phyloP scores from a whole-genome alignment of 2,113 vertebrate species.

The Struthio camelus region DNA sequence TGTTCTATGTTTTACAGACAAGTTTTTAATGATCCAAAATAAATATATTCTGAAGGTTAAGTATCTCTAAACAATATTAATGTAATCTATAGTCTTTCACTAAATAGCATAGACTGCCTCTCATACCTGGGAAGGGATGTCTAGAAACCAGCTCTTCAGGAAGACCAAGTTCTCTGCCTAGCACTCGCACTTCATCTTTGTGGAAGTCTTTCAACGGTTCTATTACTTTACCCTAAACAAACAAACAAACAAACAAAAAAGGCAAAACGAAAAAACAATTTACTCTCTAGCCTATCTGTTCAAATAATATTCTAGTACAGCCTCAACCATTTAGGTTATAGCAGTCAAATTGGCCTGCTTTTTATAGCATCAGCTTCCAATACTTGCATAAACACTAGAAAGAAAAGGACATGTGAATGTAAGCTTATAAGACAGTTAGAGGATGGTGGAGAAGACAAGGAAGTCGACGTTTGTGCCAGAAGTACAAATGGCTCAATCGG shows the following conservation, averaged over 20 bases:
- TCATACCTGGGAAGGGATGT: constrained; percentile 94
- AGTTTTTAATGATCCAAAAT: not conserved
- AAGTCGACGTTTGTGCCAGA: not conserved
- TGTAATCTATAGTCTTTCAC: not conserved
- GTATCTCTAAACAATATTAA: not conserved
- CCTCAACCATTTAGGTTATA: not conserved
- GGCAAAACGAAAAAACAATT: not conserved
- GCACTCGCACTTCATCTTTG: constrained; percentile 95
- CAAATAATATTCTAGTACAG: not conserved
- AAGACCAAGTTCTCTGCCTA: constrained; percentile 94
- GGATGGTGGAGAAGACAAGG: not conserved
- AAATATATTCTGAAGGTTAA: not conserved
- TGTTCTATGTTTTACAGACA: not conserved
- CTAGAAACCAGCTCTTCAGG: constrained; percentile 95
- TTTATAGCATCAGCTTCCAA: not conserved
- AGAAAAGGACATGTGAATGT: not conserved
- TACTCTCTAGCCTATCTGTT: not conserved
- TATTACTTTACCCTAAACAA: constrained; percentile 92
- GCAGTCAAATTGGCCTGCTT: not conserved
- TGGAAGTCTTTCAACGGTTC: constrained; percentile 99
- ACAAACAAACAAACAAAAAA: not conserved
- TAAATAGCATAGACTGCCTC: not conserved
- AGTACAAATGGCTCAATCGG: not conserved
- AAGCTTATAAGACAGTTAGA: not conserved
- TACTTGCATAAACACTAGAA: not conserved